Conservation (phyloP, 2,113 vertebrate species). For the Piliocolobus tephrosceles region DNA sequence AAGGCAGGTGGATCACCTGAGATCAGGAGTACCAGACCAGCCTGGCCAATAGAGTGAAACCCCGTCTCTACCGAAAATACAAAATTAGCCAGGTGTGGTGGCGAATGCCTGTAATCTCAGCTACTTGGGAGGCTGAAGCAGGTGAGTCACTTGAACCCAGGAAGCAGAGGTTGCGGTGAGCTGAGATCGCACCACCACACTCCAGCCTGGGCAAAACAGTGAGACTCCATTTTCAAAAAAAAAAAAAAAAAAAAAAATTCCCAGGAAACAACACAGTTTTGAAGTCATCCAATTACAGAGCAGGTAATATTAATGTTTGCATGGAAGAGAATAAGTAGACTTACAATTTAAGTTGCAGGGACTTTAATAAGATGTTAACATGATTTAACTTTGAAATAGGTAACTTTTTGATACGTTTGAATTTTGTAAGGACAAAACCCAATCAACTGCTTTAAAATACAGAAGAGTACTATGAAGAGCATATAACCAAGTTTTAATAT, state of each 20-base stretch:
- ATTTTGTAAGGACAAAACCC: conserved; percentile 26
- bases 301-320: background rate
- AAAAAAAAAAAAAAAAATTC: background rate
- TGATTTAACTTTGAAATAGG: background rate
- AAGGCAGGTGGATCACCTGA: no score
- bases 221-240: no score
- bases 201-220: no score
- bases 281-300: background rate
- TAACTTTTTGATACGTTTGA: background rate
- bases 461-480: conserved; percentile 13
- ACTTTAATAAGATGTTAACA: background rate
- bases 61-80: no score
- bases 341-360: background rate
- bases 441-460: conserved; percentile 51
- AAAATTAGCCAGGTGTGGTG: no score
- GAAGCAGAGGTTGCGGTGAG: no score
- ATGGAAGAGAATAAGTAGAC: background rate
- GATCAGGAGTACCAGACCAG: no score
- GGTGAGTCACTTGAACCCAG: no score
- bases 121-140: no score
- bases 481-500: conserved; percentile 55
- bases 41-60: no score
- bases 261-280: background rate
- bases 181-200: no score
- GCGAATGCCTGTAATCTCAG: no score